Conservation (phyloP, 2,888 invertebrate genomes). For the Drosophila melanosoma region DNA sequence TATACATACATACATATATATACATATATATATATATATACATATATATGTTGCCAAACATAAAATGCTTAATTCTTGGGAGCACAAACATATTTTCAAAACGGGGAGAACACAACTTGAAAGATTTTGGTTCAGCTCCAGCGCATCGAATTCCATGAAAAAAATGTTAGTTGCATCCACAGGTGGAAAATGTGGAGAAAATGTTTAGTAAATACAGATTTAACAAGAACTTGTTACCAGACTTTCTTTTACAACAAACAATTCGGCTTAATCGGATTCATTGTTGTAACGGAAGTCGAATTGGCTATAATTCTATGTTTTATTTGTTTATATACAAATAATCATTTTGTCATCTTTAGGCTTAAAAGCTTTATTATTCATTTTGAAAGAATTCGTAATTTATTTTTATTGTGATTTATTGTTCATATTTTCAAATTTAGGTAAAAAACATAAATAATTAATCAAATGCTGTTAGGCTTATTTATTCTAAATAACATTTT, state of each 20-base stretch:
- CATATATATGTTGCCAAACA: conserved; percentile 53
- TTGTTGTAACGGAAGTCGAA: neutral
- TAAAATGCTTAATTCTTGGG: conserved; percentile 70
- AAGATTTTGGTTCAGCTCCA: conserved; percentile 64
- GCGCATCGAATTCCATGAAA: conserved; percentile 61
- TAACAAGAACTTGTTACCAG: conserved; percentile 26
- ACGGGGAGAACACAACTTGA: neutral
- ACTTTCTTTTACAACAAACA: conserved; percentile 20
- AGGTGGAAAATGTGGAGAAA: conserved; percentile 37
- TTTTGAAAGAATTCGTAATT: neutral
- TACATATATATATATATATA: neutral
- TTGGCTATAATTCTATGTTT: neutral
- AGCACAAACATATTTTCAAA: conserved; percentile 62
- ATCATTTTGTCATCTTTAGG: neutral
- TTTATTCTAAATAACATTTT: neutral
- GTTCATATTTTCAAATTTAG: neutral
- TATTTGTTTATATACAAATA: neutral
- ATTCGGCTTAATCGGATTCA: neutral
- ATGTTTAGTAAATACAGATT: neutral
- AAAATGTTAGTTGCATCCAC: conserved; percentile 38
- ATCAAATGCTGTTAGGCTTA: neutral
- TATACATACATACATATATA: neutral
- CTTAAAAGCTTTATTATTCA: neutral
- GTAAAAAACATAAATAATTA: neutral
- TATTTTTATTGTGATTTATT: neutral